Percentiles rank a stretch among this genome's conserved stretches.
Conservation (phyloP, 2,797 vertebrate species). For the Sardinella longiceps region DNA sequence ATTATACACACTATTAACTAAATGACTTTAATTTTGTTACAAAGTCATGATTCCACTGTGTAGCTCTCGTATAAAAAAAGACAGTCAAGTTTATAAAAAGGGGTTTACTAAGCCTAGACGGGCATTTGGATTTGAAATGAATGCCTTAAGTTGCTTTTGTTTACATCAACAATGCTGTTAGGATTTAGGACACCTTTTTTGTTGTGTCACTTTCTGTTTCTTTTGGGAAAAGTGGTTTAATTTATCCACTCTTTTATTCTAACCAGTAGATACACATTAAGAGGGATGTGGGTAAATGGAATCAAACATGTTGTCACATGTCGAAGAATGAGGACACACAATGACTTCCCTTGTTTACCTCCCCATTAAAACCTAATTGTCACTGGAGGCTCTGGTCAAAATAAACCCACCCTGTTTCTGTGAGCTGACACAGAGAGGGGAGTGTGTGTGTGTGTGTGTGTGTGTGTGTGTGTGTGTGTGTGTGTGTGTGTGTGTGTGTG, state of each 20-base stretch:
- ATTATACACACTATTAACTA: constrained; percentile 20
- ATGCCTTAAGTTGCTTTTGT: constrained; percentile 1
- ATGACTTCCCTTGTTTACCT: background rate
- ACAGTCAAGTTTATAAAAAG: background rate
- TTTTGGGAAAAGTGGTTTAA: background rate
- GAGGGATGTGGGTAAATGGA: background rate
- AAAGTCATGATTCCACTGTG: background rate
- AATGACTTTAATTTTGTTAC: constrained; percentile 7
- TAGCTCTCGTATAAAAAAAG: background rate
- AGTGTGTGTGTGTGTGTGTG: background rate
- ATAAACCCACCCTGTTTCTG: constrained; percentile 2
- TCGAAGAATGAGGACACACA: background rate
- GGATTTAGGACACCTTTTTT: background rate
- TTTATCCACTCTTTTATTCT: background rate
- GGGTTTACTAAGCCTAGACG: background rate
- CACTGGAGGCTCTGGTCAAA: background rate
- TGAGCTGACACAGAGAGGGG: background rate
- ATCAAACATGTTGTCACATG: background rate
- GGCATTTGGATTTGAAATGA: background rate
- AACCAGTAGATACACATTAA: background rate
- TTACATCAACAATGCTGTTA: background rate
- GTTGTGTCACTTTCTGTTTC: background rate
- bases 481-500: background rate
- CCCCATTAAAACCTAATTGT: constrained; percentile 16
- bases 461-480: background rate